Evolutionary conservation across 2,113 vertebrate genomes (phyloP).

Genomic region (Entelurus aequoreus): DNA sequence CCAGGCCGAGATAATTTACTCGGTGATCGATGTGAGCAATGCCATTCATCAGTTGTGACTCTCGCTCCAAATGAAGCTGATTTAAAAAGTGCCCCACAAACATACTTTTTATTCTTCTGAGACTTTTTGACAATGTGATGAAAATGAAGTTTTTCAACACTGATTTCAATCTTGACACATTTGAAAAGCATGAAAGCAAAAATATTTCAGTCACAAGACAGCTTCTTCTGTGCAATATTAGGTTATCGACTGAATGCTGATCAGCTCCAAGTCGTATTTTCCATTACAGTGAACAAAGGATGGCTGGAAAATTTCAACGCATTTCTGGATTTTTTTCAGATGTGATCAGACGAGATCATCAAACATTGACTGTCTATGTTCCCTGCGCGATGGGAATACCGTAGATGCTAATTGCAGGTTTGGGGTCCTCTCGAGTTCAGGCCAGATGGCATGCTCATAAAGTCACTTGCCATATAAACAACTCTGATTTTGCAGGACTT

Average conservation of each 20-base stretch:
- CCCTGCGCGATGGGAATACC: constrained; percentile 67
- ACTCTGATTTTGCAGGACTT: constrained; percentile 64
- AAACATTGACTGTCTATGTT: constrained; percentile 72
- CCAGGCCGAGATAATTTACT: constrained; percentile 25
- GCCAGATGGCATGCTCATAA: constrained; percentile 80
- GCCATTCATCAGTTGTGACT: constrained; percentile 28
- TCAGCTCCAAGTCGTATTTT: not conserved
- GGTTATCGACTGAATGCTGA: constrained; percentile 9
- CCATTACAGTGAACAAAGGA: constrained; percentile 28
- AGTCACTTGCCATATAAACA: constrained; percentile 76
- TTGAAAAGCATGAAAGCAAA: not conserved
- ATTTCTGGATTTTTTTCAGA: constrained; percentile 67
- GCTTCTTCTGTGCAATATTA: no score
- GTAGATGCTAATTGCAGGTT: constrained; percentile 79
- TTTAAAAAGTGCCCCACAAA: not conserved
- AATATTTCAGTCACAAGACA: no score
- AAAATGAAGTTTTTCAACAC: constrained; percentile 5
- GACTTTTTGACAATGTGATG: constrained; percentile 7
- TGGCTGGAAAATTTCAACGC: constrained; percentile 46
- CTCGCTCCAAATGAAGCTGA: constrained; percentile 27
- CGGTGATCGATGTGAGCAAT: constrained; percentile 15
- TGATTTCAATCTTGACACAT: constrained; percentile 10
- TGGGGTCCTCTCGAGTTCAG: constrained; percentile 73
- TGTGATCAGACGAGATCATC: constrained; percentile 66
- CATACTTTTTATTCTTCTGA: constrained; percentile 1